Percentiles rank a stretch among this genome's conserved stretches.
Conservation (phyloP, 2,888 invertebrate genomes). For the Chalcosyrphus nemorum region DNA sequence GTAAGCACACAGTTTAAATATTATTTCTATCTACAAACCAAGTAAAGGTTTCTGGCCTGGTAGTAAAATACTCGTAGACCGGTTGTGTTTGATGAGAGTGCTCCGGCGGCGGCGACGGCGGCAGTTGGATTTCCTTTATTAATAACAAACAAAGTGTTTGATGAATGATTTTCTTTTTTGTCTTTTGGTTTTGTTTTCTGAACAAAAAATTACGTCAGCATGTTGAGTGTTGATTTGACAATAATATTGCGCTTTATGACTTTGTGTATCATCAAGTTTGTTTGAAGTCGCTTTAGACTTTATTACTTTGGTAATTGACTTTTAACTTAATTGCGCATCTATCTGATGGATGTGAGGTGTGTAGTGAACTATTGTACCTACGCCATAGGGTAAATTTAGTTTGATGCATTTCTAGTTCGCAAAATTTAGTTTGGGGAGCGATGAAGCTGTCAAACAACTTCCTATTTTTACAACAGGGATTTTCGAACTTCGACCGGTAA, state of each 20-base stretch:
- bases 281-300: background rate
- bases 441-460: no score
- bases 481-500: no score
- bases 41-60: no score
- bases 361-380: background rate
- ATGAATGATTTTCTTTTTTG: background rate
- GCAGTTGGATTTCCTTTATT: no score
- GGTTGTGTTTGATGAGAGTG: no score
- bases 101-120: no score
- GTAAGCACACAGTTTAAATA: background rate
- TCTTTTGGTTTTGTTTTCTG: background rate
- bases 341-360: constrained; percentile 9
- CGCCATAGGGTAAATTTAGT: no score
- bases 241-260: background rate
- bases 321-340: constrained; percentile 21
- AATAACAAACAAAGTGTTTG: no score
- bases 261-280: background rate
- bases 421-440: no score
- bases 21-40: background rate
- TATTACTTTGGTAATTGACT: background rate
- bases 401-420: no score
- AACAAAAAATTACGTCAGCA: background rate
- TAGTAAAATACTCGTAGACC: no score
- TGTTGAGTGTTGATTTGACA: background rate
- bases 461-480: no score